phyloP scores from a whole-genome alignment of 2,113 vertebrate species.

The Choloepus hoffmanni region DNA sequence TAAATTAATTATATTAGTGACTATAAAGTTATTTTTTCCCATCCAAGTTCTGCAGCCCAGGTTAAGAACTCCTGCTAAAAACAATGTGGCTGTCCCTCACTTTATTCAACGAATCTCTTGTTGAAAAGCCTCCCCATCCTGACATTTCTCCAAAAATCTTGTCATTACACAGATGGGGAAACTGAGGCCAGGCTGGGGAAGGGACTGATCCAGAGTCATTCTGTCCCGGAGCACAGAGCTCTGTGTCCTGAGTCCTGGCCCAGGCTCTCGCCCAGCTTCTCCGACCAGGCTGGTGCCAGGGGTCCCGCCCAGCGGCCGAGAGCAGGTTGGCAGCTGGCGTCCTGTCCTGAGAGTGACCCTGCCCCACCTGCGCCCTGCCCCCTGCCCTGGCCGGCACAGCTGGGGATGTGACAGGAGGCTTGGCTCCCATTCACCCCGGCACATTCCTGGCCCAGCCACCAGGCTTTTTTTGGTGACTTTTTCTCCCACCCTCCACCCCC shows the following conservation, averaged over 20 bases:
- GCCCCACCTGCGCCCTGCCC: conserved; percentile 35
- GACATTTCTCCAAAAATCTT: not conserved
- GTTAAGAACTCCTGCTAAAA: not conserved
- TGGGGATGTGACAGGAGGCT: conserved; percentile 79
- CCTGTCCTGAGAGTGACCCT: conserved; percentile 75
- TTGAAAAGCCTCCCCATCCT: not conserved
- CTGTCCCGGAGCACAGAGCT: not conserved
- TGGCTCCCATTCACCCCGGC: conserved; percentile 78
- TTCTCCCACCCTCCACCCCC: conserved; percentile 74
- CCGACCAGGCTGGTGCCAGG: not conserved
- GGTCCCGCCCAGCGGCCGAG: not conserved
- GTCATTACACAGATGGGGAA: not conserved
- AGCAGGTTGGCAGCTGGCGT: conserved; percentile 80
- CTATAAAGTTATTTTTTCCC: not conserved
- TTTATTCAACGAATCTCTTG: not conserved
- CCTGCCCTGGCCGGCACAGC: conserved; percentile 72
- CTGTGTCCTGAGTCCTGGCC: not conserved
- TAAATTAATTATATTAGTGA: not conserved
- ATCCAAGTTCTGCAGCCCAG: not conserved
- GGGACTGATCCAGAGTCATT: not conserved
- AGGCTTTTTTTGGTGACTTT: conserved; percentile 65
- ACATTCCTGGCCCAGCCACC: conserved; percentile 80
- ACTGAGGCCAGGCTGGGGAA: not conserved
- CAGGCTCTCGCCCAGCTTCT: not conserved
- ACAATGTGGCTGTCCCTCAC: not conserved